Percentiles rank a stretch among this genome's conserved stretches.
Evolutionary conservation across 2,888 invertebrate genomes (phyloP).

Genomic region (Lasiommata megera): DNA sequence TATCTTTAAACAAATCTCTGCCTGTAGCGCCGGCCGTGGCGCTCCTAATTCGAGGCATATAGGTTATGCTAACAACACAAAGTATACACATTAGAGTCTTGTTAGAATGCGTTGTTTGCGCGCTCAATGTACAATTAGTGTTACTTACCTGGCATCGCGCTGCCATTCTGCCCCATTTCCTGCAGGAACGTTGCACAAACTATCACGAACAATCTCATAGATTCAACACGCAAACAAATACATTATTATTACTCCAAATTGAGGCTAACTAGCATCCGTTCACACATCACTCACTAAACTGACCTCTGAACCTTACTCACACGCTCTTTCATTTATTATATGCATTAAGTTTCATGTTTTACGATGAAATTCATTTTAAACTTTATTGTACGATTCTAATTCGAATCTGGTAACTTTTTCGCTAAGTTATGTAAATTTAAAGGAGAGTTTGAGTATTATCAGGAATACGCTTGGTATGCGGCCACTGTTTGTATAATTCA

Average conservation of each 20-base stretch:
- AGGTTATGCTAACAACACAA: slow-evolving; percentile 31
- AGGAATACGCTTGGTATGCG: slow-evolving; percentile 27
- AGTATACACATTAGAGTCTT: slow-evolving; percentile 45
- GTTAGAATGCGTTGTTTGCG: slow-evolving; percentile 39
- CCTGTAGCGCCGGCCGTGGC: not conserved
- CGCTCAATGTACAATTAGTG: slow-evolving; percentile 44
- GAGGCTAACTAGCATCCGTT: slow-evolving; percentile 17
- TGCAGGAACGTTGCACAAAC: slow-evolving; percentile 21
- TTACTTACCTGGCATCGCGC: slow-evolving; percentile 70
- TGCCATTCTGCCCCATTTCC: slow-evolving; percentile 70
- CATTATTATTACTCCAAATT: not conserved
- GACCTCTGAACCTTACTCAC: slow-evolving; percentile 57
- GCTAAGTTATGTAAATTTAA: slow-evolving; percentile 21
- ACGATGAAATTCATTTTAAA: not conserved
- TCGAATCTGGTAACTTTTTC: slow-evolving; percentile 38
- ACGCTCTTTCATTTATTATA: slow-evolving; percentile 37
- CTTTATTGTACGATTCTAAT: slow-evolving; percentile 37
- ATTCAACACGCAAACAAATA: slow-evolving; percentile 17
- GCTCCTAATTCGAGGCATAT: slow-evolving; percentile 3
- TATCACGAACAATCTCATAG: slow-evolving; percentile 34
- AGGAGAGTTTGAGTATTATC: slow-evolving; percentile 18
- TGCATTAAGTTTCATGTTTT: not conserved
- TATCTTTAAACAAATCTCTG: not conserved
- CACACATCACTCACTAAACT: slow-evolving; percentile 42
- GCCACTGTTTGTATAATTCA: slow-evolving; percentile 40